Conservation (phyloP, 2,888 invertebrate genomes). For the Standfussiana lucernea region DNA sequence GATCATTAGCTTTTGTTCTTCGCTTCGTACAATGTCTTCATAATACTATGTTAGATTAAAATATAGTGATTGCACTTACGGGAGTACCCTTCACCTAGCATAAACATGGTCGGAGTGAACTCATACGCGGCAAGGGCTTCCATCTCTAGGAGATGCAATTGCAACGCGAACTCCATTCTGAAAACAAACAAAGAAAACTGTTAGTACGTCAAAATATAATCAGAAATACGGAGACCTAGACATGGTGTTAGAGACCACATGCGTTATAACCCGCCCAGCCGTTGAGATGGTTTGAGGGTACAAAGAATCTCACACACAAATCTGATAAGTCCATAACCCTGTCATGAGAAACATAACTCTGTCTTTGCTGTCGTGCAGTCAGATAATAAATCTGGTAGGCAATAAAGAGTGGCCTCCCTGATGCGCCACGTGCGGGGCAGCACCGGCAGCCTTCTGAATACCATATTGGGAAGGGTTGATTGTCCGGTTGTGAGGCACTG, state of each 20-base stretch:
- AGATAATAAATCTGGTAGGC: too few relatives aligned
- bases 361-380: too few relatives aligned
- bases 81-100: slow-evolving; percentile 76
- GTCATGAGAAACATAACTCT: not conserved
- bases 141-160: slow-evolving; percentile 68
- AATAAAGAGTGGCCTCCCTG: too few relatives aligned
- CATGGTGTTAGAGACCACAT: not conserved
- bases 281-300: not conserved
- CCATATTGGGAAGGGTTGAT: too few relatives aligned
- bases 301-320: not conserved
- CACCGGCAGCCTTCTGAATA: too few relatives aligned
- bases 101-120: slow-evolving; percentile 71
- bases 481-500: too few relatives aligned
- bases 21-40: too few relatives aligned
- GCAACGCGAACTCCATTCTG: slow-evolving; percentile 50
- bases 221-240: not conserved
- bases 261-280: not conserved
- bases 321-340: not conserved
- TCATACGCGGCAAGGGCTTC: slow-evolving; percentile 72
- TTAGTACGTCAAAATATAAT: not conserved
- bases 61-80: slow-evolving; percentile 66
- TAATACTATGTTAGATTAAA: not conserved
- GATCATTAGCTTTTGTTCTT: not conserved
- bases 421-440: too few relatives aligned
- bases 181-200: slow-evolving; percentile 1